Evolutionary conservation across 2,888 invertebrate genomes (phyloP), one percentile per base, ranked within the genome.

Genomic region (Phortica okadai): DNA sequence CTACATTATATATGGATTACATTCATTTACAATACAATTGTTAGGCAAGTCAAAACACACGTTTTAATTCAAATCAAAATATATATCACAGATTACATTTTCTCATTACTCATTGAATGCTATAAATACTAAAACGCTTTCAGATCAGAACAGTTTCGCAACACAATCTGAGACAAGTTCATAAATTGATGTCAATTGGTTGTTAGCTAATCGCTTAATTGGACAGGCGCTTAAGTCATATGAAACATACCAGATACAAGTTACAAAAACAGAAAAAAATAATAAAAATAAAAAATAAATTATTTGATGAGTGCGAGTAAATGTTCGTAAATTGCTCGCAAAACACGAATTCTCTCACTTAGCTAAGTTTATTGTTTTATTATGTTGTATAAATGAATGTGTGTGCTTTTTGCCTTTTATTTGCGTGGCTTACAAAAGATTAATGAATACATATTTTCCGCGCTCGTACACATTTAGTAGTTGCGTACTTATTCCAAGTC

Each of bases 401-500:
- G 8, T 62, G 25, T 62, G 50, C 62, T 25, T 5, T 62, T 10
- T 62, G 62, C 10, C 25, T 62, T 16, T 62, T 25, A 50, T 50
- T 50, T 50, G 50, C 8, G 62, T 50, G 72, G 56, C 21, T 66
- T 70, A 73, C 56, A 62, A 74, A 76, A 72, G 70, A 73, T 76
- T 77, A 74, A 62, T 75, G 75, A 75, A 75, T 69, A 45, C 66
- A 41, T 41, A 66, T 42, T 66, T 67, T 74, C 45, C 21, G 74
- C 25, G 74, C 54, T 72, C 14, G 70, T 56, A 45, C 50, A 72
- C 50, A 72, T 66, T 64, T 66, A 74, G 16, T 45, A 74, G 16
- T 64, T 42, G 50, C 66, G 50, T 62, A 74, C 74, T 75, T 73
- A 76, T 73, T 82, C 83, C 83, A 78, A 83, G 87, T 86, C 87